Evolutionary conservation across 1,140 invertebrate species (phyloP), one percentile per base, ranked within the genome.

Genomic region (Anadara kagoshimensis): DNA sequence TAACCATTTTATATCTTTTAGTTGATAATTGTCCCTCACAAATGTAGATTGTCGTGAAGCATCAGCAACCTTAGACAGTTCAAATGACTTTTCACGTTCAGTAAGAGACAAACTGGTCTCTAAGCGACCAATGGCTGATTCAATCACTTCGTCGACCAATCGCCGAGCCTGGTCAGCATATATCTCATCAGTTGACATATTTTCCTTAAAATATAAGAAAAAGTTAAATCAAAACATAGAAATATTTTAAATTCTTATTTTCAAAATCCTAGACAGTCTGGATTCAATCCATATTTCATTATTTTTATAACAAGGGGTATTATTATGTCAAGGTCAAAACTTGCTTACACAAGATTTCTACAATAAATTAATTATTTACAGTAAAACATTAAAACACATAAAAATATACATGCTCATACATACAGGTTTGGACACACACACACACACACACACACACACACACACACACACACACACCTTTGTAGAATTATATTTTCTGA

Each of bases 1-100:
- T 12, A 88, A 58, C 88, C 88, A 89, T 58, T 84, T 79, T 53
- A 89, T 89, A 69, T 89, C 86, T 76, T 85, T 76, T 18, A 88
- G 74, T 54, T 80, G 78, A 76, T 80, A 87, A 54, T 85, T 78
- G 59, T 87, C 85, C 49, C 73, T 59, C 5, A 78, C 59, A 22
- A 82, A 73, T 54, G 80, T 83, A 47, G 44, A 78, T 65, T 84
- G 83, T 62, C 81, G 64, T 4, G 83, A 82, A 43, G 78, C 59
- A 22, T 81, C 81, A 47, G 73, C 65, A 20, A 75, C 59, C 61
- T 78, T 80, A 8, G 84, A 54, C 18, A 82, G 82, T 58, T 84
- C 80, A 66, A 82, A 82, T 56, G 83, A 83, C 49, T 76, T 83
- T 79, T 85, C 83, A 41, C 78, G 70, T 59, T 86, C 83, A 59